Conservation (phyloP, 2,113 vertebrate species). For the Tapirus terrestris region DNA sequence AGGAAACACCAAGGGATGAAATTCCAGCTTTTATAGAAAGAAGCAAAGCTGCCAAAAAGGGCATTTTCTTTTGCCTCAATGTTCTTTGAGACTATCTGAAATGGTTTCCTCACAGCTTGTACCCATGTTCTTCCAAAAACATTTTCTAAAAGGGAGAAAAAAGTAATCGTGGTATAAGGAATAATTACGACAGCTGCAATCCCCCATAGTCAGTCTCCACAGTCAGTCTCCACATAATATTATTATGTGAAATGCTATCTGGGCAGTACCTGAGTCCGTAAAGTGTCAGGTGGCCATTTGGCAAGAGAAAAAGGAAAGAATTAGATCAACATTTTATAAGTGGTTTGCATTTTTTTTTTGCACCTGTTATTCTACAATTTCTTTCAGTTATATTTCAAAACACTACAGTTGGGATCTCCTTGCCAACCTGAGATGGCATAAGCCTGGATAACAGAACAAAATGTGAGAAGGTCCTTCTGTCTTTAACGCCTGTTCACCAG, state of each 20-base stretch:
- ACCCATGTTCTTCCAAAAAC: constrained; percentile 77
- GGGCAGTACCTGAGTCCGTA: constrained; percentile 92
- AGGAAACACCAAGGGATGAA: constrained; percentile 56
- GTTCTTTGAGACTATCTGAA: constrained; percentile 83
- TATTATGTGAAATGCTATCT: constrained; percentile 90
- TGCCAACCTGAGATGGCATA: constrained; percentile 95
- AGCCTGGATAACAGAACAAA: constrained; percentile 94
- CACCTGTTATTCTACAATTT: constrained; percentile 94
- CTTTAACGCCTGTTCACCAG: constrained; percentile 91
- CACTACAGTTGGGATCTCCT: constrained; percentile 91
- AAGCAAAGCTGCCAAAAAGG: constrained; percentile 78
- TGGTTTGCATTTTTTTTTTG: constrained; percentile 86
- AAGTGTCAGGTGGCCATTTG: constrained; percentile 91
- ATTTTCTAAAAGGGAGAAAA: constrained; percentile 63
- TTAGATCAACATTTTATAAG: constrained; percentile 88
- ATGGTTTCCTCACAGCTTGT: constrained; percentile 79
- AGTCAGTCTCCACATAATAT: constrained; percentile 87
- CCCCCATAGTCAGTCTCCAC: constrained; percentile 89
- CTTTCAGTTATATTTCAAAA: constrained; percentile 93
- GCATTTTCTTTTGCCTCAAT: constrained; percentile 74
- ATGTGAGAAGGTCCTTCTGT: constrained; percentile 93
- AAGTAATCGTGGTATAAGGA: constrained; percentile 86
- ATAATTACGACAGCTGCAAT: constrained; percentile 90
- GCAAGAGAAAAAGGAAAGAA: constrained; percentile 84
- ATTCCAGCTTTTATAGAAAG: constrained; percentile 81